Base-by-base conservation (phyloP, 2,113 vertebrate genomes). In the Sylvilagus bachmani region DNA sequence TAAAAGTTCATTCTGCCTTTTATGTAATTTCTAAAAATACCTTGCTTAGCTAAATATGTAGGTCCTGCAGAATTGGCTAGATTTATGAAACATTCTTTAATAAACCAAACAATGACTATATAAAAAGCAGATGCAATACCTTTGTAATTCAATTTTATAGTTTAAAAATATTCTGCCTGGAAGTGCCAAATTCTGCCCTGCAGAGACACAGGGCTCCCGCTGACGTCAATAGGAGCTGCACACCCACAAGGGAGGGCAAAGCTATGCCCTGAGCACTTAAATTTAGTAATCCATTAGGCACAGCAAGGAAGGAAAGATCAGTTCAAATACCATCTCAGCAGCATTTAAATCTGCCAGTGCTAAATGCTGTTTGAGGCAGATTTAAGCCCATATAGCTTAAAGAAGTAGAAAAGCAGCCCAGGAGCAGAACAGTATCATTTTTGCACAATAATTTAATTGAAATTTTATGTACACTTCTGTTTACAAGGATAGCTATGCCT, bases 121-220 rank as follows among this genome's bases (percentile, higher is more conserved):
- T 97, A 97, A 97, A 97, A 97, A 97, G 96, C 96, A 97, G 94
- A 97, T 97, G 96, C 97, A 96, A 97, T 97, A 97, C 95, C 96
- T 97, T 96, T 95, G 95, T 97, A 93, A 96, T 96, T 97, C 97
- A 97, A 96, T 97, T 97, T 97, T 97, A 91, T 93, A 97, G 97
- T 97, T 96, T 97, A 97, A 97, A 97, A 97, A 96, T 97, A 97
- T 96, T 96, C 96, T 97, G 29, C 81, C 12, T 82, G 96, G 55
- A 97, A 96, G 95, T 96, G 97, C 97, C 97, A 97, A 91, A 94
- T 95, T 96, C 96, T 97, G 89, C 95, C 97, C 95, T 97, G 92
- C 80, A 86, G 96, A 97, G 97, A 93, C 93, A 61, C 95, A 93
- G 86, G 95, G 92, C 97, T 97, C 97, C 96, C 29, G 27, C 62